phyloP scores from a whole-genome alignment of 2,888 invertebrate species.

The Penaeus monodon region DNA sequence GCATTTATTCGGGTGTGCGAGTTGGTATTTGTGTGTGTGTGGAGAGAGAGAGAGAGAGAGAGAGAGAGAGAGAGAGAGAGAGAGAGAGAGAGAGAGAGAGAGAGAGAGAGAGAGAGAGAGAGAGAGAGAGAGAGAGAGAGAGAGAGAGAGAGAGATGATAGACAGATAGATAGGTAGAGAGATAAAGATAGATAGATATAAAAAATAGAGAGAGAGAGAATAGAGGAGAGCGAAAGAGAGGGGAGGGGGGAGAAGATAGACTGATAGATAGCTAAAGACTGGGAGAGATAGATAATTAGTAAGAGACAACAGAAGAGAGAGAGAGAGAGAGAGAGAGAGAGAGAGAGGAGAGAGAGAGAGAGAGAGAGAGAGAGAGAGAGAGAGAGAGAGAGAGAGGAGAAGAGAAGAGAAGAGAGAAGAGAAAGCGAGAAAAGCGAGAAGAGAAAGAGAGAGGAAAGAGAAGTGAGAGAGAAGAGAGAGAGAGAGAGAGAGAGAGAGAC shows the following conservation, averaged over 20 bases:
- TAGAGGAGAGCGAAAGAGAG: neutral
- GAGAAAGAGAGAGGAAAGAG: neutral
- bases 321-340: conserved; percentile 13
- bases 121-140: no score
- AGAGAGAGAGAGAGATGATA: neutral
- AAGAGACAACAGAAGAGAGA: no score
- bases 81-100: neutral
- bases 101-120: no score
- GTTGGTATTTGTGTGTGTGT: no score
- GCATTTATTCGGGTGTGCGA: no score
- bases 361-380: neutral
- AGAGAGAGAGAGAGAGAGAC: neutral
- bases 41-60: neutral
- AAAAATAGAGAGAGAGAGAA: conserved; percentile 14
- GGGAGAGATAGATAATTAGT: no score
- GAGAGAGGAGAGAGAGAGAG: neutral
- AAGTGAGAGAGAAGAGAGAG: conserved; percentile 2
- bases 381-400: conserved; percentile 1
- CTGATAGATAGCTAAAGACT: no score
- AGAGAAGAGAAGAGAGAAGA: conserved; percentile 1
- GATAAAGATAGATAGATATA: neutral
- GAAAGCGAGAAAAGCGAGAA: neutral
- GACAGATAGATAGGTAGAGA: neutral
- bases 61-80: neutral
- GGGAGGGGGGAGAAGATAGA: neutral